A percentile compares a stretch with the other conserved stretches of the same genome.
Conservation (phyloP, 2,113 vertebrate species). For the Setophaga petechia region DNA sequence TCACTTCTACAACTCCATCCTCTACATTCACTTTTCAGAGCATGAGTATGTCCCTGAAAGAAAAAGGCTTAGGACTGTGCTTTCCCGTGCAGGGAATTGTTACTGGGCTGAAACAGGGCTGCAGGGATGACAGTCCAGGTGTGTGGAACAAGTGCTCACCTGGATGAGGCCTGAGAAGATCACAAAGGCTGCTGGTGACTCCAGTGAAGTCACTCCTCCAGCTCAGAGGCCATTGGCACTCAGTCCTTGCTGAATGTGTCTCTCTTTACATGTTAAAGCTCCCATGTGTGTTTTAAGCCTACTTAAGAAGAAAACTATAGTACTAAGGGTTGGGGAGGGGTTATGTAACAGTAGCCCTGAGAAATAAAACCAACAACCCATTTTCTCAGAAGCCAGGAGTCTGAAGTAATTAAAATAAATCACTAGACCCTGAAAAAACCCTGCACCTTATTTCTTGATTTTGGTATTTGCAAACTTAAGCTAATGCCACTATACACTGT, state of each 20-base stretch:
- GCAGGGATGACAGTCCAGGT: neutral
- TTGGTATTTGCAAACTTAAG: neutral
- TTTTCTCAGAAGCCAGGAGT: neutral
- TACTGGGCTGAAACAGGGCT: neutral
- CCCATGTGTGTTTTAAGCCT: neutral
- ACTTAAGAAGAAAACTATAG: neutral
- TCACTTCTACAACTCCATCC: neutral
- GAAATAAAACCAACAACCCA: neutral
- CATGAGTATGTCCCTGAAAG: neutral
- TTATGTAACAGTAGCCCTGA: neutral
- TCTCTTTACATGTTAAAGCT: neutral
- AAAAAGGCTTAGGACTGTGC: neutral
- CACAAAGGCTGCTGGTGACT: neutral
- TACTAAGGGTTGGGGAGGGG: too few relatives aligned
- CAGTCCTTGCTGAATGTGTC: neutral
- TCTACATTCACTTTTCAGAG: neutral
- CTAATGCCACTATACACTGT: neutral
- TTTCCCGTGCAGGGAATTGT: neutral
- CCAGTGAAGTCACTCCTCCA: neutral
- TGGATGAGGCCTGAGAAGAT: neutral
- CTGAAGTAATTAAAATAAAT: neutral
- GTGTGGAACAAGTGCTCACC: accelerated
- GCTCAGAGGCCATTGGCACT: neutral
- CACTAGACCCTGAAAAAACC: neutral
- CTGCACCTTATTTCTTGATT: neutral